Conservation (phyloP, 2,888 invertebrate species). For the Caenorhabditis sp. region DNA sequence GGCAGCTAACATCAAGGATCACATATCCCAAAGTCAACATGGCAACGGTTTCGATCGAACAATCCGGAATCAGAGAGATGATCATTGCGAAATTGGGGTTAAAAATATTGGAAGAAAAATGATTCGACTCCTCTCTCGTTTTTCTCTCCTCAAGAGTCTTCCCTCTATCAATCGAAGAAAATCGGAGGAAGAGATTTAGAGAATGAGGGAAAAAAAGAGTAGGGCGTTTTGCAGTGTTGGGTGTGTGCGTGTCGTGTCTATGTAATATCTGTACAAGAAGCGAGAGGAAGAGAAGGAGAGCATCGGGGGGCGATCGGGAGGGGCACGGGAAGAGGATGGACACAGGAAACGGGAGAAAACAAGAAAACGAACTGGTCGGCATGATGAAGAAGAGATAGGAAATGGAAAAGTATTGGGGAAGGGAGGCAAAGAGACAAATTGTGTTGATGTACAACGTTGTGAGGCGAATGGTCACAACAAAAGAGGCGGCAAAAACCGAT, state of each 20-base stretch:
- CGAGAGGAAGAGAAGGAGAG: slow-evolving; percentile 36
- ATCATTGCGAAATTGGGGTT: slow-evolving; percentile 33
- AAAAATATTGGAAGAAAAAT: slow-evolving; percentile 54
- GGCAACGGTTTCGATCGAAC: slow-evolving; percentile 5
- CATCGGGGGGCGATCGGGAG: slow-evolving; percentile 38
- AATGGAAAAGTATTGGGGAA: slow-evolving; percentile 16
- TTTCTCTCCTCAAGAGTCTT: slow-evolving; percentile 39
- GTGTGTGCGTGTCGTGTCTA: slow-evolving; percentile 61
- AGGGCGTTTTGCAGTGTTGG: slow-evolving; percentile 46
- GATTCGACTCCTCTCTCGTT: slow-evolving; percentile 34
- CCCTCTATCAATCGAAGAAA: slow-evolving; percentile 54
- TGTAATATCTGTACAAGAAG: slow-evolving; percentile 59
- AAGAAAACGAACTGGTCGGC: slow-evolving; percentile 46
- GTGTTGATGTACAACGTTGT: slow-evolving; percentile 27
- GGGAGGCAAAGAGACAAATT: slow-evolving; percentile 12
- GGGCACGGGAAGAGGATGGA: slow-evolving; percentile 31
- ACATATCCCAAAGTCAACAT: neutral
- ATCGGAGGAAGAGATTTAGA: slow-evolving; percentile 49
- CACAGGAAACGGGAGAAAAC: slow-evolving; percentile 38
- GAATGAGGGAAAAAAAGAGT: slow-evolving; percentile 33
- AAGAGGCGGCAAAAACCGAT: slow-evolving; percentile 22
- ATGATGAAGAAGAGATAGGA: slow-evolving; percentile 22
- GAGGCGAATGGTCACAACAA: slow-evolving; percentile 19
- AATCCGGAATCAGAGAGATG: neutral
- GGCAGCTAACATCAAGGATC: too few species aligned